Conservation (phyloP, 1,140 invertebrate species). For the Muscidifurax raptorellus region DNA sequence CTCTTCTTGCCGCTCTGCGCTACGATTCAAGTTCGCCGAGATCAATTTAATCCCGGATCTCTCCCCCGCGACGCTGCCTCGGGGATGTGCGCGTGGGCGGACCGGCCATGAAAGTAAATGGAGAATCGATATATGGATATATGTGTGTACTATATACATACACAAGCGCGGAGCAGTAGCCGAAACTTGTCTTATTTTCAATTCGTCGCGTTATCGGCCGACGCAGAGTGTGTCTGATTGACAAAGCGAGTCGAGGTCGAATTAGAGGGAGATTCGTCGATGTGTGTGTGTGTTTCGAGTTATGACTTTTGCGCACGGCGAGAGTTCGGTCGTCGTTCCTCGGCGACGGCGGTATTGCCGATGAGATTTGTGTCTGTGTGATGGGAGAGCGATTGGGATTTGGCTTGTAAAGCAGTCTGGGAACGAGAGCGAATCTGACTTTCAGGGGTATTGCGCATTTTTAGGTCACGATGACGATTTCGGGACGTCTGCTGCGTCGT, state of each 20-base stretch:
- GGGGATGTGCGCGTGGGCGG: not conserved
- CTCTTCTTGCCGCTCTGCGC: not conserved
- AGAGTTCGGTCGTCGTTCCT: not conserved
- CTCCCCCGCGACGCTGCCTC: not conserved
- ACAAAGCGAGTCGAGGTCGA: not conserved
- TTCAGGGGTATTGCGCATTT: not conserved
- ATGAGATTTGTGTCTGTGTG: not conserved
- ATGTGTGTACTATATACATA: not conserved
- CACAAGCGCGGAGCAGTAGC: not conserved
- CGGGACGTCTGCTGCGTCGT: not conserved
- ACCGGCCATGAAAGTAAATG: slow-evolving; percentile 9
- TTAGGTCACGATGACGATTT: not conserved
- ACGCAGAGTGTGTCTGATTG: not conserved
- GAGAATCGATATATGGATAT: slow-evolving; percentile 27
- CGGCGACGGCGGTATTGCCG: not conserved
- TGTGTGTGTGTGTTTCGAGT: too few relatives aligned
- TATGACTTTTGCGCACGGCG: not conserved
- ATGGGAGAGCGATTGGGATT: not conserved
- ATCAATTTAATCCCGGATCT: slow-evolving; percentile 41
- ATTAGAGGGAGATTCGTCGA: not conserved
- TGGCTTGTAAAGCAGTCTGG: not conserved
- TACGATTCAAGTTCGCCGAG: slow-evolving; percentile 3
- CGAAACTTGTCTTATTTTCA: slow-evolving; percentile 22
- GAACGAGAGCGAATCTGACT: not conserved
- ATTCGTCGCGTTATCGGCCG: not conserved